Percentiles rank a stretch among this genome's conserved stretches.
Evolutionary conservation across 2,888 invertebrate species (phyloP).

Genomic region (Hemistola chrysoprasaria): DNA sequence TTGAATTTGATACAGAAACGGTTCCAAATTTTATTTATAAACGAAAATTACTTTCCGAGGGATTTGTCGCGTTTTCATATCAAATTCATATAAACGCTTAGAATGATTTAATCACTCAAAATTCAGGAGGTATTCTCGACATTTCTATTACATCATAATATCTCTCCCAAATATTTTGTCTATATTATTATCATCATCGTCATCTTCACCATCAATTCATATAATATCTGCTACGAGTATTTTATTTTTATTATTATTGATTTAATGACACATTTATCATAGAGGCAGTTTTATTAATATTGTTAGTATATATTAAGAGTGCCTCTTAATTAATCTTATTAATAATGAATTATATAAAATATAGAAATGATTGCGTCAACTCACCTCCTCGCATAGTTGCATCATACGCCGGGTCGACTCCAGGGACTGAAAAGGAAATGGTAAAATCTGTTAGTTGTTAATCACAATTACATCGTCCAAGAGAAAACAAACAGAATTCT

Average conservation of each 20-base stretch:
- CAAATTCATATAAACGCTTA: constrained; percentile 41
- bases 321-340: neutral
- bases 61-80: constrained; percentile 40
- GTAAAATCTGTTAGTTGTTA: constrained; percentile 5
- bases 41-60: neutral
- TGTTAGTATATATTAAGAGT: constrained; percentile 1
- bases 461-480: neutral
- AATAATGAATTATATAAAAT: constrained; percentile 4
- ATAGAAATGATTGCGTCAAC: constrained; percentile 38
- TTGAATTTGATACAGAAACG: constrained; percentile 51
- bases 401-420: constrained; percentile 96
- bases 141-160: constrained; percentile 30
- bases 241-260: no score
- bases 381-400: constrained; percentile 96
- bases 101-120: constrained; percentile 15
- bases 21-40: neutral
- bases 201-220: no score
- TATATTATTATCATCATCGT: no score
- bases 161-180: constrained; percentile 34
- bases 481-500: constrained; percentile 2
- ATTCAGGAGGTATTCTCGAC: constrained; percentile 59
- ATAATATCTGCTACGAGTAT: no score
- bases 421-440: constrained; percentile 88
- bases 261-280: no score
- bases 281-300: constrained; percentile 8